phyloP scores from a whole-genome alignment of 2,113 vertebrate genomes.

The Austrofundulus limnaeus region DNA sequence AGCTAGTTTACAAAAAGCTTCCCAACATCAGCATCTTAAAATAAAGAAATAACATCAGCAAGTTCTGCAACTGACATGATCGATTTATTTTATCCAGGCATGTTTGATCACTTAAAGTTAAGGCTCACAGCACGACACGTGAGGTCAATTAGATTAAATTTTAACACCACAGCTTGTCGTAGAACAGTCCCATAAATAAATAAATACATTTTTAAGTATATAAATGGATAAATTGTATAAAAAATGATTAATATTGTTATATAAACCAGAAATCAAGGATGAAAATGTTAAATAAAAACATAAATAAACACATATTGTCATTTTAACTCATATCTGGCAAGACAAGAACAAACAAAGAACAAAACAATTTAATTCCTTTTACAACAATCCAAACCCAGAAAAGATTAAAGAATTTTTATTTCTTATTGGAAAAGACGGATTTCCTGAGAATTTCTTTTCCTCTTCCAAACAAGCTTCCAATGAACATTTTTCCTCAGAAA shows the following conservation, averaged over 20 bases:
- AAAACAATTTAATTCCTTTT: not conserved
- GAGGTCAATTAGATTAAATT: constrained; percentile 6
- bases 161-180: not conserved
- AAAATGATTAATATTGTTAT: too few relatives aligned
- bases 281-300: not conserved
- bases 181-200: too few relatives aligned
- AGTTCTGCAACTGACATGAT: too few relatives aligned
- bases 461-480: not conserved
- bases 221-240: too few relatives aligned
- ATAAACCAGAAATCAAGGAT: too few relatives aligned
- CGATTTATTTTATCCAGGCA: too few relatives aligned
- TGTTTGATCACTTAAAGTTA: not conserved
- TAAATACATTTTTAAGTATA: too few relatives aligned
- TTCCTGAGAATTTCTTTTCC: constrained; percentile 2
- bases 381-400: not conserved
- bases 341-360: not conserved
- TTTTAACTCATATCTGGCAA: too few relatives aligned
- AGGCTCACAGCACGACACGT: not conserved
- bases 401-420: not conserved
- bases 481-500: constrained; percentile 9
- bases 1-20: not conserved
- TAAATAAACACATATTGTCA: too few relatives aligned
- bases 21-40: not conserved
- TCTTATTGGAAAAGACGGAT: constrained; percentile 11
- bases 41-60: constrained; percentile 12